Base-by-base conservation (phyloP, 2,888 invertebrate genomes). In the Thyatira batis region DNA sequence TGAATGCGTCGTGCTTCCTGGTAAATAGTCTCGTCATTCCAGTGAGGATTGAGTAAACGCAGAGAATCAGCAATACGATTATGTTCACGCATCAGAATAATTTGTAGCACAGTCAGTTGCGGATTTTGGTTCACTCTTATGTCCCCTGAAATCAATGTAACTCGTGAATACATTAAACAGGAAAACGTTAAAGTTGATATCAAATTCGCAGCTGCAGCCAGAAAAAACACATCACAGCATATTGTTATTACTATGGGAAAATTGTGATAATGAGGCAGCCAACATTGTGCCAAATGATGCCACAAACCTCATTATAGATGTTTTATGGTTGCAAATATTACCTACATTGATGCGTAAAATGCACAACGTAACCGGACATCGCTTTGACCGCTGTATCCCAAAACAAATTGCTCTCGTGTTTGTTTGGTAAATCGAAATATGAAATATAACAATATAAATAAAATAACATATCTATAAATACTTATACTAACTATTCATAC, bases 1-100 rank as follows among this genome's bases (percentile, higher is more conserved):
- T 93, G 86, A 52, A 96, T 95, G 33, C 94, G 92, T 49, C 96
- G 91, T 0, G 95, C 93, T 82, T 96, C 96, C 77, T 96, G 96
- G 89, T 93, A 96, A 5, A 94, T 76, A 0, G 92, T 94, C 80
- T 96, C 96, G 67, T 96, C 96, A 60, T 90, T 89, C 96, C 96
- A 96, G 60, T 95, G 95, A 0, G 95, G 95, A 82, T 97, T 97
- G 25, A 96, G 71, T 5, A 86, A 78, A 0, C 90, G 82, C 8
- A 96, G 84, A 3, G 75, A 80, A 25, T 93, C 92, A 0, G 95
- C 95, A 3, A 96, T 82, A 46, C 96, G 93, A 83, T 96, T 96
- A 82, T 96, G 96, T 80, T 96, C 96, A 49, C 96, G 89, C 51
- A 95, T 81, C 17, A 95, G 80, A 1, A 96, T 80, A 6, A 95